These are phyloP conservation scores for Ooceraea biroi DNA, from an alignment of 1,140 invertebrate genomes.

Conservation along the genomic window DNA sequence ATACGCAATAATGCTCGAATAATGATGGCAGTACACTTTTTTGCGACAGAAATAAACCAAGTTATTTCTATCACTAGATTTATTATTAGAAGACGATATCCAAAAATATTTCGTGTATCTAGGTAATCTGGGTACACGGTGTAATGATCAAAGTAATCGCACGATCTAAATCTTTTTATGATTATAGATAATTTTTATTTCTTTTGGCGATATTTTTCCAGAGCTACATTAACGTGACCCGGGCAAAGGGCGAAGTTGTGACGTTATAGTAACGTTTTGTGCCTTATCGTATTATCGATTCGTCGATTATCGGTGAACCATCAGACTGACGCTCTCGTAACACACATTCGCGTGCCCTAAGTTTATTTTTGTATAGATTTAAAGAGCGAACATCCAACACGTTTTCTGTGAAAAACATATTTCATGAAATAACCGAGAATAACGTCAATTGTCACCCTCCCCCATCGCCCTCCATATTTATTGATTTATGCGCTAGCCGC, in stretches of 20 bases:
- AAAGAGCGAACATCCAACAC: not conserved
- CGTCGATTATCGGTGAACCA: constrained; percentile 8
- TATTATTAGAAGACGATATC: not conserved
- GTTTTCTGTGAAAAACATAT: not conserved
- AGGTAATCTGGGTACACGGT: not conserved
- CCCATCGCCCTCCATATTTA: not conserved
- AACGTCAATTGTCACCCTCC: not conserved
- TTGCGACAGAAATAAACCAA: not conserved
- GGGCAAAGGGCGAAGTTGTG: not conserved
- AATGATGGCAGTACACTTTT: not conserved
- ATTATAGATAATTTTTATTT: not conserved
- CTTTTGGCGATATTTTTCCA: not conserved
- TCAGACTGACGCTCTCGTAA: not conserved
- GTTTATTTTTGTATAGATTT: constrained; percentile 7
- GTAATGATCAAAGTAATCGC: not conserved
- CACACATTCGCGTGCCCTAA: constrained; percentile 1
- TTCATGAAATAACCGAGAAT: not conserved
- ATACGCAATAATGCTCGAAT: not conserved
- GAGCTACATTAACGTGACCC: not conserved
- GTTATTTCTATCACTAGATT: not conserved
- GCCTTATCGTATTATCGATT: constrained; percentile 15
- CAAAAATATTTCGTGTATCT: not conserved
- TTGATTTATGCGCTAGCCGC: not conserved
- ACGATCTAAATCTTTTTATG: not conserved
- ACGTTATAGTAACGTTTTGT: not conserved